Conservation (phyloP, 2,113 vertebrate genomes). For the Anhinga anhinga region DNA sequence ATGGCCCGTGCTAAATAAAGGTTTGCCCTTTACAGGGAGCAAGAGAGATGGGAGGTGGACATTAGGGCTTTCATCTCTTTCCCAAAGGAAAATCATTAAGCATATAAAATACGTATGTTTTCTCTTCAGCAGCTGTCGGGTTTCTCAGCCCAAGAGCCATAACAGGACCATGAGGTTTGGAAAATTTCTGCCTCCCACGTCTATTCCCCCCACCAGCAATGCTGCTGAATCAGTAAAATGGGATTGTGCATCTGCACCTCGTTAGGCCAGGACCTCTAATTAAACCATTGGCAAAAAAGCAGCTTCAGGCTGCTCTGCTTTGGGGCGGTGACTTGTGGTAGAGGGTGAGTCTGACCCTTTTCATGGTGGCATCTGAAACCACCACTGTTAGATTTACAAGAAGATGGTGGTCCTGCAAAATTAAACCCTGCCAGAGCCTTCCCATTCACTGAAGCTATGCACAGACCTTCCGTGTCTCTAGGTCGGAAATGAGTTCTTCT, state of each 20-base stretch:
- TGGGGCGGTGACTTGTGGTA: neutral
- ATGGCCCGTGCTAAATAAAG: neutral
- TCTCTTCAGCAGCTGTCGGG: slow-evolving; percentile 3
- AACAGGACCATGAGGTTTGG: neutral
- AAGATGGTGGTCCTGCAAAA: neutral
- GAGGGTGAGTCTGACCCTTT: neutral
- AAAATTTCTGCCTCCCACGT: neutral
- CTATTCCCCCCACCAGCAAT: neutral
- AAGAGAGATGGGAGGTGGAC: neutral
- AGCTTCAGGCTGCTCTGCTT: neutral
- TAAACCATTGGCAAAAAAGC: neutral
- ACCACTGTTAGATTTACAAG: neutral
- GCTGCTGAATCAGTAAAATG: neutral
- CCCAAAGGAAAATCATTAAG: neutral
- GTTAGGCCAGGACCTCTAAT: neutral
- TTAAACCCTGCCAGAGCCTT: neutral
- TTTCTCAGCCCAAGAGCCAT: slow-evolving; percentile 18
- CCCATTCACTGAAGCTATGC: neutral
- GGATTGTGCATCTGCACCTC: neutral
- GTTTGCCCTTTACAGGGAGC: slow-evolving; percentile 14
- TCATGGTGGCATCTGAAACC: neutral
- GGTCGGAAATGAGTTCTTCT: neutral
- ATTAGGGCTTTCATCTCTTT: neutral
- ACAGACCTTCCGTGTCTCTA: neutral
- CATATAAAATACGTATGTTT: neutral